A percentile compares a stretch with the other conserved stretches of the same genome.
phyloP scores from a whole-genome alignment of 2,888 invertebrate species.

The Trisateles emortualis region DNA sequence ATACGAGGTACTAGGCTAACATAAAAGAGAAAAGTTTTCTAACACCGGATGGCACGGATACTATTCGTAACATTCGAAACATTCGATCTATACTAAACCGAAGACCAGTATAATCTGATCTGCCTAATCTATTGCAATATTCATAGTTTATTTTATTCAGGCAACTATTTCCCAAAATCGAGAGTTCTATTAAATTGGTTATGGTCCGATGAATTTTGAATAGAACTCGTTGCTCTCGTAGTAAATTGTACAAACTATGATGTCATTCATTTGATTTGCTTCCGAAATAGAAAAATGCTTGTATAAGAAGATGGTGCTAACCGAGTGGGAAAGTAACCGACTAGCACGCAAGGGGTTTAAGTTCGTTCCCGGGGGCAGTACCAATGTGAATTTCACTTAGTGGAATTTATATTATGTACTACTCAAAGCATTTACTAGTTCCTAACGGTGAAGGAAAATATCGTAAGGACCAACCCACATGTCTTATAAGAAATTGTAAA shows the following conservation, averaged over 20 bases:
- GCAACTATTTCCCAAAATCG: too few species aligned
- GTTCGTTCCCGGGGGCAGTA: too few species aligned
- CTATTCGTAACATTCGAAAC: slow-evolving; percentile 54
- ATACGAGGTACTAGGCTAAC: slow-evolving; percentile 23
- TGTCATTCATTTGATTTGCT: slow-evolving; percentile 5
- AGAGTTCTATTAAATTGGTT: slow-evolving; percentile 3
- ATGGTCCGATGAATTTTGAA: slow-evolving; percentile 34
- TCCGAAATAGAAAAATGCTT: too few species aligned
- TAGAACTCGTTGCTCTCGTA: slow-evolving; percentile 40
- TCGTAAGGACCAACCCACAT: too few species aligned
- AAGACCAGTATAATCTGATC: slow-evolving; percentile 42
- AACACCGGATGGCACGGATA: slow-evolving; percentile 57
- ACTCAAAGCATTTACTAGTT: too few species aligned
- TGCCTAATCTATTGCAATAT: background rate
- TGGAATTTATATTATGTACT: too few species aligned
- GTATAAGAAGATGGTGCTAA: too few species aligned
- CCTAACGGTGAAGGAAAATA: too few species aligned
- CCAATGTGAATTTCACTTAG: too few species aligned
- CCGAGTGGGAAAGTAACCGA: too few species aligned
- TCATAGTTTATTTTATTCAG: background rate
- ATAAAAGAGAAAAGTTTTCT: slow-evolving; percentile 57
- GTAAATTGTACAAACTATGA: slow-evolving; percentile 43
- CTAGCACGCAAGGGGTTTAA: too few species aligned
- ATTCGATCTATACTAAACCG: slow-evolving; percentile 49
- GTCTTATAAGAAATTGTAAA: too few species aligned